These are phyloP conservation scores for Scyliorhinus canicula DNA, from an alignment of 2,797 vertebrate genomes.

Conservation along the genomic window DNA sequence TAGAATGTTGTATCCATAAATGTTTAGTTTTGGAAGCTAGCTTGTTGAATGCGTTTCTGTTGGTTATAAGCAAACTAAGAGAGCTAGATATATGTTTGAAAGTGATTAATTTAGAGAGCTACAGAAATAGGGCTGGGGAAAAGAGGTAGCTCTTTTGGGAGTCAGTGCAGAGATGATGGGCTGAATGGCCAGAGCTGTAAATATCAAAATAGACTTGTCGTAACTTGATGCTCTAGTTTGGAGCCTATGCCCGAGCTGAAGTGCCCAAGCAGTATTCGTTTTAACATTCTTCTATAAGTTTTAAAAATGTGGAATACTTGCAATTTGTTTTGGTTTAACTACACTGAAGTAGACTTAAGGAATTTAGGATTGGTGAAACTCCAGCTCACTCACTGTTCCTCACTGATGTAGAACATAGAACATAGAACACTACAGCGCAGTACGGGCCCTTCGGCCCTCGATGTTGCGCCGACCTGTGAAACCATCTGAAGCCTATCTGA, in stretches of 20 bases:
- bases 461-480: no score
- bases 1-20: background rate
- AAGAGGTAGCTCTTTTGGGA: no score
- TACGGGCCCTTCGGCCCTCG: no score
- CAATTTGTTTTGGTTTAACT: background rate
- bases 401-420: no score
- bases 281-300: background rate
- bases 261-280: background rate
- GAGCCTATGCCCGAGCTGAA: background rate
- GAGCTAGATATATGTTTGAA: no score
- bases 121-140: no score
- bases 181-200: no score
- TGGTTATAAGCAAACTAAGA: background rate
- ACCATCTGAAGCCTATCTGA: no score
- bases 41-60: no score
- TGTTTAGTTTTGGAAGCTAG: background rate
- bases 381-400: background rate
- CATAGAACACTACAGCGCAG: no score
- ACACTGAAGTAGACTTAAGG: background rate
- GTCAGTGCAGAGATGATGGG: no score
- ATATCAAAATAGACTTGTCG: background rate
- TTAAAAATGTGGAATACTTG: background rate
- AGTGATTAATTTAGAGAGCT: no score
- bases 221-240: background rate
- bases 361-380: background rate